Conservation (phyloP, 2,888 invertebrate species). For the Cerceris ruficornis region DNA sequence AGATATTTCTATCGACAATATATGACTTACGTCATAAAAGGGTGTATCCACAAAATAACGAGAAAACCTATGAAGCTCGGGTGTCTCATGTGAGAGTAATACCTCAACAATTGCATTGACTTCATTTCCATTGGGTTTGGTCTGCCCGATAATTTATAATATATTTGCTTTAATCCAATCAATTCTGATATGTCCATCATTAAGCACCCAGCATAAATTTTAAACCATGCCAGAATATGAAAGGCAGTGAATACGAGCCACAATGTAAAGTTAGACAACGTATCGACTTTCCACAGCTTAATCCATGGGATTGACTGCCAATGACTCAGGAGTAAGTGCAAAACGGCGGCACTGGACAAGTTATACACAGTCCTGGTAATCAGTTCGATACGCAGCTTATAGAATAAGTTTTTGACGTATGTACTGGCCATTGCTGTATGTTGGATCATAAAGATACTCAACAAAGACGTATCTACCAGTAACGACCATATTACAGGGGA, state of each 20-base stretch:
- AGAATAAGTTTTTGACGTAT: conserved; percentile 81
- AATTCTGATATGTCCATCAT: conserved; percentile 86
- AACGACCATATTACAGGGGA: conserved; percentile 80
- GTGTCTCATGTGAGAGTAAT: conserved; percentile 85
- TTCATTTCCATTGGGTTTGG: conserved; percentile 83
- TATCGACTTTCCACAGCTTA: conserved; percentile 84
- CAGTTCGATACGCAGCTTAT: conserved; percentile 80
- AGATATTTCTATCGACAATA: too few relatives aligned
- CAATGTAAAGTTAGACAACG: conserved; percentile 79
- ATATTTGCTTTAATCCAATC: conserved; percentile 85
- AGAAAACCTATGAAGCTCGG: conserved; percentile 85
- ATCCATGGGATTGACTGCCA: conserved; percentile 83
- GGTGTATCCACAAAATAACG: conserved; percentile 84
- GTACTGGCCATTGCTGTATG: conserved; percentile 84
- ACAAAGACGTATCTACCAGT: conserved; percentile 81
- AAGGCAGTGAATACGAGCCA: conserved; percentile 83
- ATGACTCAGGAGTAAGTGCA: conserved; percentile 82
- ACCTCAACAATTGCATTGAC: conserved; percentile 82
- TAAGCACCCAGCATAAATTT: conserved; percentile 85
- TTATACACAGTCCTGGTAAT: conserved; percentile 76
- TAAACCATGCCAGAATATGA: conserved; percentile 84
- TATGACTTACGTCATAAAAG: conserved; percentile 83
- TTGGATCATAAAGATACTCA: conserved; percentile 84
- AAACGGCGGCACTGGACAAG: conserved; percentile 76
- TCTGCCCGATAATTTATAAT: conserved; percentile 83